These are phyloP conservation scores for Balearica regulorum DNA, from an alignment of 2,797 vertebrate genomes.

Conservation along the genomic window DNA sequence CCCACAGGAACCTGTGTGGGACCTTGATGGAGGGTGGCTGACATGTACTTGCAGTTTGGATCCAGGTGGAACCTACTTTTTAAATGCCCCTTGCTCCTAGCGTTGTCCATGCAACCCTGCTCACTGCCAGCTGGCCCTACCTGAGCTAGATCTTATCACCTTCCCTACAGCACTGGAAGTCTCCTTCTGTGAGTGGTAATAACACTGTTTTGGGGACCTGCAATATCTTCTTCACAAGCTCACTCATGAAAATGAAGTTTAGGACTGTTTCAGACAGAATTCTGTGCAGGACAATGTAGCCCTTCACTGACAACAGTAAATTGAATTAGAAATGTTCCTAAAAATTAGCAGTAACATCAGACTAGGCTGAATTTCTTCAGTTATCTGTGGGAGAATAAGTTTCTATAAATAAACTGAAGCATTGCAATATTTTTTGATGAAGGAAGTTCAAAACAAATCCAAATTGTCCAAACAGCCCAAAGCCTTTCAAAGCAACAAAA, in stretches of 20 bases:
- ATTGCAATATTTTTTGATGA: background rate
- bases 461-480: constrained; percentile 29
- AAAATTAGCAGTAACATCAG: background rate
- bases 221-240: background rate
- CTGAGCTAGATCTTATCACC: background rate
- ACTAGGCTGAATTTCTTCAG: background rate
- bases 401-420: constrained; percentile 19
- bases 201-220: background rate
- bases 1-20: background rate
- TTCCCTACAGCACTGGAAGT: background rate
- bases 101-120: fast-evolving
- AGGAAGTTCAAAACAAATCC: constrained; percentile 32
- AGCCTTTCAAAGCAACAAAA: background rate
- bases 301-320: background rate
- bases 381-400: background rate
- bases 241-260: background rate
- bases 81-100: background rate
- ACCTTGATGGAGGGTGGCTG: background rate
- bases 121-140: background rate
- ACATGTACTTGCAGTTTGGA: background rate
- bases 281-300: background rate
- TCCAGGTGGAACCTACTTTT: background rate
- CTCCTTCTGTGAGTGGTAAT: background rate
- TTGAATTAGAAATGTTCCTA: constrained; percentile 6
- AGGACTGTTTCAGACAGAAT: background rate